These are phyloP conservation scores for Manduca sexta DNA, from an alignment of 1,140 invertebrate species.

Conservation along the genomic window DNA sequence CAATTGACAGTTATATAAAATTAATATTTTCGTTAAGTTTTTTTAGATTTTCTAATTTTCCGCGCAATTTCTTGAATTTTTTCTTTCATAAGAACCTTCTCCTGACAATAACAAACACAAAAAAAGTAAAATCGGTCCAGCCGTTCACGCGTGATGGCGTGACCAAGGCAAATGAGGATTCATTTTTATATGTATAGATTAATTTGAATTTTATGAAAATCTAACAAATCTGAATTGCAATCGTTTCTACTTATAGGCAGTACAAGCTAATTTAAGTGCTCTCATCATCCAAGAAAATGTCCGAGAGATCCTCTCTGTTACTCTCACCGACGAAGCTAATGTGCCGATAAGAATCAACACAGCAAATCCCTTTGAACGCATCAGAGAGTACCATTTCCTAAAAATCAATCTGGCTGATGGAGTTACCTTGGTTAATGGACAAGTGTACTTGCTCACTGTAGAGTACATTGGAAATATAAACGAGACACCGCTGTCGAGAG, in stretches of 20 bases:
- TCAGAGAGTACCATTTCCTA: constrained; percentile 45
- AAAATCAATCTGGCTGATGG: constrained; percentile 43
- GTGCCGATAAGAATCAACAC: constrained; percentile 20
- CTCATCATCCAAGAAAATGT: constrained; percentile 57
- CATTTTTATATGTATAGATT: no score
- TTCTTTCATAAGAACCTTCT: no score
- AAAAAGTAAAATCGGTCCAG: no score
- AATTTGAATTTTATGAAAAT: no score
- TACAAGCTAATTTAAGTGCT: constrained; percentile 23
- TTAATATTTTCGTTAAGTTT: no score
- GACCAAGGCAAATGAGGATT: no score
- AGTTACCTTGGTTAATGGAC: constrained; percentile 27
- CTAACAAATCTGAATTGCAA: not conserved
- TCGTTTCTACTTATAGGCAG: constrained; percentile 30
- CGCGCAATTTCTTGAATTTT: no score
- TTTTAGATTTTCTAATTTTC: no score
- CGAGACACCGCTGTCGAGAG: constrained; percentile 57
- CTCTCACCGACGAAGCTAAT: constrained; percentile 21
- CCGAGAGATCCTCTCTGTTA: constrained; percentile 35
- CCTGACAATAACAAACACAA: no score
- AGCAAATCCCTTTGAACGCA: constrained; percentile 32
- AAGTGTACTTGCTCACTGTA: constrained; percentile 34
- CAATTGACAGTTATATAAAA: no score
- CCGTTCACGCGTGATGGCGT: no score
- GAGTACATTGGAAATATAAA: constrained; percentile 58